Base-by-base conservation (phyloP, 2,797 vertebrate genomes). In the Hypotaenidia philippensis region DNA sequence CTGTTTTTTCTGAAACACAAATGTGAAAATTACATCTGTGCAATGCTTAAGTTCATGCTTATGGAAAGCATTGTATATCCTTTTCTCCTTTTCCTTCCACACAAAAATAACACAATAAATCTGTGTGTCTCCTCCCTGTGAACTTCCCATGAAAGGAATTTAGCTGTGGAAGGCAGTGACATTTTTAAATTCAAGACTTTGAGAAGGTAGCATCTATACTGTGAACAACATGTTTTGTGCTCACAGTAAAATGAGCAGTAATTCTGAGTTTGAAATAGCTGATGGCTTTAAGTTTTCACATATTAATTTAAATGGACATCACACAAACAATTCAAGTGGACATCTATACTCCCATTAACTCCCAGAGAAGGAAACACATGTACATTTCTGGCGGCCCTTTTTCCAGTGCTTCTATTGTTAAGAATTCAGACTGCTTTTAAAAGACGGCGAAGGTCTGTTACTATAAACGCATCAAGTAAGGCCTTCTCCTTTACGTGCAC, bases 1-100 rank as follows among this genome's bases (percentile, higher is more conserved):
- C 38, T 34, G 69, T 41, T 65, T 92, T 94, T 88, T 94, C 98
- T 98, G 91, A 95, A 98, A 98, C 2, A 86, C 38, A 97, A 96
- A 94, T 21, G 38, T 50, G 47, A 79, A 47, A 52, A 27, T 94
- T 68, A 93, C 1, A 6, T 25, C 89, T 34, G n/a, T 31, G 19
- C 29, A n/a, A 32, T 45, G 57, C 20, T 89, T 87, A 66, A 77
- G 91, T 59, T 44, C 25, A 40, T 59, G 59, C 12, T 79, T 65
- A 65, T 6, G 32, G 23, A 65, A 93, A 60, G 5, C 18, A 34
- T 21, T 14, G 2, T 36, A 6, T 34, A 56, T 36, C 57, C 38
- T 68, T 44, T 88, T 45, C 38, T 84, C 45, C 20, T 84, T 82
- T 53, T 63, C 21, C 17, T 83, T 78, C 53, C 20, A 41, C 0